phyloP scores from a whole-genome alignment of 1,140 invertebrate genomes.

The Drosophila chauvacae region DNA sequence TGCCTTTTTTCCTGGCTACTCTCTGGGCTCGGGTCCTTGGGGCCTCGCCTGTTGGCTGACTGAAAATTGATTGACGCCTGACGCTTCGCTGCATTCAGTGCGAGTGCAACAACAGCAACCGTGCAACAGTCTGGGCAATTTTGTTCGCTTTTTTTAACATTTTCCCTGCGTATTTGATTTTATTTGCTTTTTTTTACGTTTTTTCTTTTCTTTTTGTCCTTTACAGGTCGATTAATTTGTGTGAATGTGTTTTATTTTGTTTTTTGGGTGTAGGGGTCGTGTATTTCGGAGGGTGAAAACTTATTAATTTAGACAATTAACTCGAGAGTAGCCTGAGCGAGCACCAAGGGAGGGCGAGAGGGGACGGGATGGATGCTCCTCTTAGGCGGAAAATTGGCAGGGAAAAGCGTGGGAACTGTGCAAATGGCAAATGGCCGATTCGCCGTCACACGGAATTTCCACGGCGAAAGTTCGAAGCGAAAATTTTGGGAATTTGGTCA shows the following conservation, averaged over 20 bases:
- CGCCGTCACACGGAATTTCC: neutral
- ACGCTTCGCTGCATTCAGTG: conserved; percentile 39
- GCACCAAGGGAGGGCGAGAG: neutral
- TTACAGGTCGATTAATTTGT: conserved; percentile 20
- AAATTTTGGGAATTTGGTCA: neutral
- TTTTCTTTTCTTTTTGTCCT: conserved; percentile 6
- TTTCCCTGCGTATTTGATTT: conserved; percentile 43
- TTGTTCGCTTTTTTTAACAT: conserved; percentile 68
- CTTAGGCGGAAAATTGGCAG: neutral
- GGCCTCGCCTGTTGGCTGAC: neutral
- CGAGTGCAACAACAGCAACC: conserved; percentile 65
- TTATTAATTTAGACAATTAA: conserved; percentile 52
- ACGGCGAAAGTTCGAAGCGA: neutral
- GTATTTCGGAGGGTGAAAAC: conserved; percentile 18
- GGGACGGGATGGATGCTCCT: neutral
- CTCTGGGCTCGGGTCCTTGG: neutral
- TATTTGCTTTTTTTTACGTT: neutral
- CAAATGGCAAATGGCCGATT: neutral
- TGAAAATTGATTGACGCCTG: neutral
- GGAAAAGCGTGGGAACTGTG: conserved; percentile 1
- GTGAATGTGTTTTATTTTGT: conserved; percentile 11
- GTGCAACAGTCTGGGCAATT: conserved; percentile 64
- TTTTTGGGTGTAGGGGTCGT: neutral
- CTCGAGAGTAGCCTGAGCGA: conserved; percentile 40
- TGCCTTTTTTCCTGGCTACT: neutral